These are phyloP conservation scores for Cepaea nemoralis DNA, from an alignment of 1,140 invertebrate genomes.

Conservation along the genomic window DNA sequence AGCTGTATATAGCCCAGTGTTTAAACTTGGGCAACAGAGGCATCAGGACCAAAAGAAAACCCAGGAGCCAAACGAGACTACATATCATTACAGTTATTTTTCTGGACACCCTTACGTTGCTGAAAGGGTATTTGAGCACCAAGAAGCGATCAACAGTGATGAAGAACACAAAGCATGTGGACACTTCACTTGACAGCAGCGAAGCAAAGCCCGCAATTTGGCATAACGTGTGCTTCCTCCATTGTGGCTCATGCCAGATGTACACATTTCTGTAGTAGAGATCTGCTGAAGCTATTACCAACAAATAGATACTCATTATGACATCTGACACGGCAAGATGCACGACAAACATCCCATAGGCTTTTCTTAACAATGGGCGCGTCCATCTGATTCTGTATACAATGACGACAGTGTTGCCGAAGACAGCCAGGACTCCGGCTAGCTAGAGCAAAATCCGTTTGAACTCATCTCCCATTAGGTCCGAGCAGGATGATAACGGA, in stretches of 20 bases:
- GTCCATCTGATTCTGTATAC: conserved; percentile 42
- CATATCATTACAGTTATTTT: conserved; percentile 31
- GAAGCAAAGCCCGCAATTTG: conserved; percentile 55
- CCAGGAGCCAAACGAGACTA: conserved; percentile 40
- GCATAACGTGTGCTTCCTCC: conserved; percentile 53
- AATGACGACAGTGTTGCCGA: conserved; percentile 53
- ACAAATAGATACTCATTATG: conserved; percentile 62
- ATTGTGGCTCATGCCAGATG: conserved; percentile 46
- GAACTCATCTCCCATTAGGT: conserved; percentile 2
- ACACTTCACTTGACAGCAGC: conserved; percentile 55
- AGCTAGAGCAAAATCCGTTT: neutral
- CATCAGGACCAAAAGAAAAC: conserved; percentile 39
- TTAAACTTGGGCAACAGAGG: conserved; percentile 34
- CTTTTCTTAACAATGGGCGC: conserved; percentile 18
- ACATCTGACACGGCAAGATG: conserved; percentile 60
- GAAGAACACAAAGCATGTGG: conserved; percentile 53
- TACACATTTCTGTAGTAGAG: conserved; percentile 52
- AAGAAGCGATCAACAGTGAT: conserved; percentile 61
- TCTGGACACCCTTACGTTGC: conserved; percentile 21
- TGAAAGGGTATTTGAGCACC: conserved; percentile 53
- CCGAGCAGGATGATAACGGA: neutral
- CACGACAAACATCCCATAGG: conserved; percentile 49
- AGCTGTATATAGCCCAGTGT: conserved; percentile 40
- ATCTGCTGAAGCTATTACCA: conserved; percentile 59
- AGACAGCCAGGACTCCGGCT: conserved; percentile 31